A percentile compares a stretch with the other conserved stretches of the same genome.
Conservation (phyloP, 1,140 invertebrate species). For the Eumeta japonica region DNA sequence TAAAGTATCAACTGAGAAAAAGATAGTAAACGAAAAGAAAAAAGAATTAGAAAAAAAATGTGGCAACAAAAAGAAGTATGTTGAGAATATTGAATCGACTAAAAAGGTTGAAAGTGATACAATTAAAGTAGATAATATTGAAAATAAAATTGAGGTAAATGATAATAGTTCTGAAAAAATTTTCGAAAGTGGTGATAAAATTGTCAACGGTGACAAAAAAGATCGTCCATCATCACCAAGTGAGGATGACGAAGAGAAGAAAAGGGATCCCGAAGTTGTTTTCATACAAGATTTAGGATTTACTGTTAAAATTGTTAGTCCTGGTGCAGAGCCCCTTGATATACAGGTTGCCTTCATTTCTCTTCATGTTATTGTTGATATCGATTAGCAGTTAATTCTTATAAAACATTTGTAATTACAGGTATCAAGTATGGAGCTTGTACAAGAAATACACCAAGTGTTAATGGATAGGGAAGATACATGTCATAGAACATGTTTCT, state of each 20-base stretch:
- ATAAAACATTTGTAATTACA: conserved; percentile 26
- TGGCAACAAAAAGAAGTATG: background rate
- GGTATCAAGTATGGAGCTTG: conserved; percentile 96
- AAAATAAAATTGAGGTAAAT: background rate
- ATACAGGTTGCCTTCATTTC: conserved; percentile 67
- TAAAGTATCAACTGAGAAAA: conserved; percentile 11
- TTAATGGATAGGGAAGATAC: conserved; percentile 98
- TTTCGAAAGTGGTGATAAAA: conserved; percentile 14
- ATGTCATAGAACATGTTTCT: conserved; percentile 97
- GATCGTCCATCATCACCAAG: conserved; percentile 47
- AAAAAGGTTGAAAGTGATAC: background rate
- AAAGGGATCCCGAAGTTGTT: conserved; percentile 76
- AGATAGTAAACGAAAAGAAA: conserved; percentile 14
- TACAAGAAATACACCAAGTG: conserved; percentile 98
- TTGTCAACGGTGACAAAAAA: conserved; percentile 46
- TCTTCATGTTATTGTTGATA: no score
- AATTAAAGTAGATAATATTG: background rate
- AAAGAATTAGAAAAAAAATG: conserved; percentile 22
- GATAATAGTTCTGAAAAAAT: conserved; percentile 1
- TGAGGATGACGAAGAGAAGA: conserved; percentile 64
- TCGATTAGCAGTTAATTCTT: background rate
- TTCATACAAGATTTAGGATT: conserved; percentile 93
- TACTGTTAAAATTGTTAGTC: conserved; percentile 86
- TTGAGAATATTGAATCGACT: background rate
- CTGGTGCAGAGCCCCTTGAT: conserved; percentile 86